A percentile compares a stretch with the other conserved stretches of the same genome.
Evolutionary conservation across 2,113 vertebrate species (phyloP).

Genomic region (Cepphus grylle): DNA sequence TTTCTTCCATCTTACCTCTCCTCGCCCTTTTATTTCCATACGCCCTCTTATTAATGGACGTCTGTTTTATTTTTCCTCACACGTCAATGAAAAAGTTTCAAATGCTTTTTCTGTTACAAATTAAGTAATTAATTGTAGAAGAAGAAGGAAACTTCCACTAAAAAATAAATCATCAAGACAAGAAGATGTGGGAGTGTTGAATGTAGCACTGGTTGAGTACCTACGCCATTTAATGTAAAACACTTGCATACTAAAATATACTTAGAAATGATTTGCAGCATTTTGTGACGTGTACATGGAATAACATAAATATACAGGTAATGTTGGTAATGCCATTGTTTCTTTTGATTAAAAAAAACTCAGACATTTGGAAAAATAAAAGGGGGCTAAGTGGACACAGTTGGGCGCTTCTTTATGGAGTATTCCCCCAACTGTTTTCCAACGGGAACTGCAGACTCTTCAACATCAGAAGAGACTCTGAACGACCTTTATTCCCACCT

Average conservation of each 20-base stretch:
- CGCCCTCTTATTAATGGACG: background rate
- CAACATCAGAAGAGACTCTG: background rate
- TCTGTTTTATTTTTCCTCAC: background rate
- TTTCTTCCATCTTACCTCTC: background rate
- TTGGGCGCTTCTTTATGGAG: background rate
- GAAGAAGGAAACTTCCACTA: background rate
- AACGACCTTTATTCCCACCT: background rate
- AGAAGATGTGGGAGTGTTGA: background rate
- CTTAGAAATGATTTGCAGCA: background rate
- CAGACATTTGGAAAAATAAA: background rate
- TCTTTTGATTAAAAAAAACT: background rate
- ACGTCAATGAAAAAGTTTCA: background rate
- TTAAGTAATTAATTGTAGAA: background rate
- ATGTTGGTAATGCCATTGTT: background rate
- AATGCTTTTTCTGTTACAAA: background rate
- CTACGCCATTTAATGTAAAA: background rate
- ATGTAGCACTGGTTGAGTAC: background rate
- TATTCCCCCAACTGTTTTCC: background rate
- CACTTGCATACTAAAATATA: background rate
- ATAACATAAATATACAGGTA: background rate
- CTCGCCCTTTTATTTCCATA: background rate
- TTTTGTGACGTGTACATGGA: background rate
- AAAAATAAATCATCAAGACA: background rate
- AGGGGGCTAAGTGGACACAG: background rate
- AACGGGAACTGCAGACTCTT: background rate